Base-by-base conservation (phyloP, 2,797 vertebrate genomes). In the Sciurus carolinensis region DNA sequence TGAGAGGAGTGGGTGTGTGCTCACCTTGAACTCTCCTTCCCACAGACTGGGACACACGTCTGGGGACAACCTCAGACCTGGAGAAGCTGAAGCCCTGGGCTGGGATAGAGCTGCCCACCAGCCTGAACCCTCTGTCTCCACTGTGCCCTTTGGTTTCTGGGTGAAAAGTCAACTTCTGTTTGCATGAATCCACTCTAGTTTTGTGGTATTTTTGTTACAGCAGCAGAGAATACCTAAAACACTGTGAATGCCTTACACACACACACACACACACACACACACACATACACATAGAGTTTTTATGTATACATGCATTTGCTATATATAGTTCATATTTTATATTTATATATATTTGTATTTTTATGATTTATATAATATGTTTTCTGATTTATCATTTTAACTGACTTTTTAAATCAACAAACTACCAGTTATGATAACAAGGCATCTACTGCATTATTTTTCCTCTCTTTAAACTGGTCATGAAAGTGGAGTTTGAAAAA, bases 321-420 rank as follows among this genome's bases (percentile, higher is more conserved):
- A 20, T 15, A 50, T 72, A 33, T 12, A 50, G 7, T n/a, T 5
- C 12, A 13, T 11, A n/a, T 42, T 10, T 52, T n/a, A 9, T 52
- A n/a, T 54, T 22, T 87, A 8, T n/a, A 36, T 72, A 24, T 75
- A 33, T 59, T 57, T 79, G 36, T 66, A 36, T 52, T 62, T 62
- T 33, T 64, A 14, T 47, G 64, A 1, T 24, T 39, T n/a, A 17
- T 28, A 14, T 39, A 57, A n/a, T 15, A 71, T 28, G 20, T 36
- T 85, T 28, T 76, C 62, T 77, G 39, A 69, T n/a, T 83, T 88
- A 54, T 54, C 54, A 72, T n/a, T 67, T 93, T 73, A 62, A 67
- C 5, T 44, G 36, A 87, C 12, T 44, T 81, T 81, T 79, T 69
- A 57, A 39, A 44, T 76, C 64, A 86, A n/a, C 8, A 50, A 87